phyloP scores from a whole-genome alignment of 2,113 vertebrate genomes.

The Mugil cephalus region DNA sequence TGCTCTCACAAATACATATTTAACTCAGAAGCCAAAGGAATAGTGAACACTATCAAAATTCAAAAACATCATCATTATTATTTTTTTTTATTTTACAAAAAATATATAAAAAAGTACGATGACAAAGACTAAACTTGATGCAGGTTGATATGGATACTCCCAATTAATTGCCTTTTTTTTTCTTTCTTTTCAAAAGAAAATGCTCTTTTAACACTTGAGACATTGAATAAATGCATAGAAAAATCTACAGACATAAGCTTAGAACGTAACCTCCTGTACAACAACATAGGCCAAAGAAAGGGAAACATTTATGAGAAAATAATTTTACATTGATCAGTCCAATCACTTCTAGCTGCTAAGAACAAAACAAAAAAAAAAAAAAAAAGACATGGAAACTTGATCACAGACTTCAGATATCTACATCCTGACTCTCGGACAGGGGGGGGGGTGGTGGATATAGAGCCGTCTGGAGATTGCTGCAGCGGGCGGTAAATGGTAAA shows the following conservation, averaged over 20 bases:
- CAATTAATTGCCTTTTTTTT: conserved; percentile 42
- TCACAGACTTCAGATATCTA: conserved; percentile 75
- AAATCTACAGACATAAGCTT: conserved; percentile 72
- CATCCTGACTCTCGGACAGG: conserved; percentile 67
- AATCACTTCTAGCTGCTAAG: conserved; percentile 61
- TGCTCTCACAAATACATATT: conserved; percentile 63
- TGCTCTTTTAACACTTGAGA: conserved; percentile 68
- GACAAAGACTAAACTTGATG: conserved; percentile 64
- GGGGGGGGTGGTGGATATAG: conserved; percentile 34
- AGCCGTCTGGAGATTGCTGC: conserved; percentile 42
- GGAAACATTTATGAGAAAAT: conserved; percentile 3
- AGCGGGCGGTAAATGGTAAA: conserved; percentile 48
- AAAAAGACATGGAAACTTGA: conserved; percentile 50
- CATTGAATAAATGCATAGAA: conserved; percentile 72
- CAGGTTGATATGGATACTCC: conserved; percentile 57
- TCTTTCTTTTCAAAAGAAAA: conserved; percentile 58
- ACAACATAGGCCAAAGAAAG: conserved; percentile 51
- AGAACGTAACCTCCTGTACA: conserved; percentile 78
- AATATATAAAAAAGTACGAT: conserved; percentile 80
- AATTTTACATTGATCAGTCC: conserved; percentile 54
- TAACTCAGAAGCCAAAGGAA: conserved; percentile 68
- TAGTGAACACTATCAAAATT: conserved; percentile 75
- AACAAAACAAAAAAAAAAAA: conserved; percentile 27
- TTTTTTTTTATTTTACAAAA: conserved; percentile 73
- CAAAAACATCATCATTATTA: conserved; percentile 40